Evolutionary conservation across 2,888 invertebrate species (phyloP).

Genomic region (Blera fallax): DNA sequence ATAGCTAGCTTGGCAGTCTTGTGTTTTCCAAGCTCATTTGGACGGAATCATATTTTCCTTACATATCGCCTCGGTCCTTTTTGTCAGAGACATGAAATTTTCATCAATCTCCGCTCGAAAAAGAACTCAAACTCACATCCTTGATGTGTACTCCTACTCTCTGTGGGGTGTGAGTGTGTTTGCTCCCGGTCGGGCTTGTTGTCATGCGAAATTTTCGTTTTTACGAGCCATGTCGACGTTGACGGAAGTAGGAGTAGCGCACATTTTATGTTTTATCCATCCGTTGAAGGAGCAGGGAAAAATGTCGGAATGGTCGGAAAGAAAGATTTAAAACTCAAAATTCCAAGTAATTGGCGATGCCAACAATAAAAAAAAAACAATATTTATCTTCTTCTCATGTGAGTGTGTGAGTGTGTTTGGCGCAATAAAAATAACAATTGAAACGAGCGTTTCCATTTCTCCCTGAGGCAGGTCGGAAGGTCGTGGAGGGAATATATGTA

Average conservation of each 20-base stretch:
- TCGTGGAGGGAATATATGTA: background rate
- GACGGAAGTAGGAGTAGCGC: background rate
- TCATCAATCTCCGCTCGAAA: constrained; percentile 41
- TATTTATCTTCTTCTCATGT: background rate
- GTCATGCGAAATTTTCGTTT: background rate
- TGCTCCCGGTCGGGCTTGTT: background rate
- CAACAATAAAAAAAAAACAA: constrained; percentile 24
- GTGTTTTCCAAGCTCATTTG: background rate
- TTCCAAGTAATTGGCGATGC: constrained; percentile 42
- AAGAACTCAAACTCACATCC: constrained; percentile 6
- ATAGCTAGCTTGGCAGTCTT: background rate
- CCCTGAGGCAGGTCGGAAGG: no score
- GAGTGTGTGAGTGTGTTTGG: background rate
- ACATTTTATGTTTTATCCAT: constrained; percentile 15
- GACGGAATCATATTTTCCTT: constrained; percentile 40
- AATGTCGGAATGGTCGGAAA: background rate
- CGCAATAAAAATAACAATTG: constrained; percentile 17
- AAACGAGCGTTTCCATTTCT: background rate
- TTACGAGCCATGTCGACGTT: background rate
- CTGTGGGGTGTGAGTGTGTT: background rate
- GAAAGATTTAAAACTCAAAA: constrained; percentile 45
- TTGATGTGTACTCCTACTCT: background rate
- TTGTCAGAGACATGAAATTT: constrained; percentile 49
- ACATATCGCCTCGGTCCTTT: constrained; percentile 19
- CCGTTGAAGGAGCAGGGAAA: background rate